Evolutionary conservation across 2,888 invertebrate species (phyloP).

Genomic region (Tridacna gigas): DNA sequence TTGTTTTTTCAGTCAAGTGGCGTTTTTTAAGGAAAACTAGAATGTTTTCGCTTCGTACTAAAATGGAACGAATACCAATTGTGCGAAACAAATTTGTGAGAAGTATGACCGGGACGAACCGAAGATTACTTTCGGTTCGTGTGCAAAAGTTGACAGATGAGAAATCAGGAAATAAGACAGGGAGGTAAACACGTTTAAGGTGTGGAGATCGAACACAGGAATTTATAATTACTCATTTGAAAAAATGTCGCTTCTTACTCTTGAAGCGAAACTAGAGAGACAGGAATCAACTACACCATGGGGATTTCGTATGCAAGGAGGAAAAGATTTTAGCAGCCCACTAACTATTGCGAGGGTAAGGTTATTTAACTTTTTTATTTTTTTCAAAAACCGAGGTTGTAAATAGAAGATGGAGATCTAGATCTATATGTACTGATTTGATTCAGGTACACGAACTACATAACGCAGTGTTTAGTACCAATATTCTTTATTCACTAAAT

Average conservation of each 20-base stretch:
- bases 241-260: conserved; percentile 71
- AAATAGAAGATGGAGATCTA: too few species aligned
- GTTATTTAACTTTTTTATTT: not conserved
- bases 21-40: too few species aligned
- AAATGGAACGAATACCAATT: conserved; percentile 5
- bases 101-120: not conserved
- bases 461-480: too few species aligned
- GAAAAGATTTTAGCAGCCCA: conserved; percentile 83
- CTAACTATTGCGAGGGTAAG: conserved; percentile 83
- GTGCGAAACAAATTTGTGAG: not conserved
- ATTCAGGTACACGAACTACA: too few species aligned
- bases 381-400: too few species aligned
- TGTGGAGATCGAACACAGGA: conserved; percentile 26
- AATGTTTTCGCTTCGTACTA: too few species aligned
- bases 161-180: conserved; percentile 58
- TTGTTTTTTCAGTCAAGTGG: too few species aligned
- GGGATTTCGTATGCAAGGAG: conserved; percentile 85
- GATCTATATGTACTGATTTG: too few species aligned
- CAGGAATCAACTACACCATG: conserved; percentile 82
- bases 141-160: conserved; percentile 66
- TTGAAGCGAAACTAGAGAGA: conserved; percentile 81
- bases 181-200: conserved; percentile 6
- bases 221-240: not conserved
- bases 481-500: too few species aligned
- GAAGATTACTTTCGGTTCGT: conserved; percentile 56